Conservation (phyloP, 37 sponge, comb jelly and placozoan species). For the Oopsacas minuta region DNA sequence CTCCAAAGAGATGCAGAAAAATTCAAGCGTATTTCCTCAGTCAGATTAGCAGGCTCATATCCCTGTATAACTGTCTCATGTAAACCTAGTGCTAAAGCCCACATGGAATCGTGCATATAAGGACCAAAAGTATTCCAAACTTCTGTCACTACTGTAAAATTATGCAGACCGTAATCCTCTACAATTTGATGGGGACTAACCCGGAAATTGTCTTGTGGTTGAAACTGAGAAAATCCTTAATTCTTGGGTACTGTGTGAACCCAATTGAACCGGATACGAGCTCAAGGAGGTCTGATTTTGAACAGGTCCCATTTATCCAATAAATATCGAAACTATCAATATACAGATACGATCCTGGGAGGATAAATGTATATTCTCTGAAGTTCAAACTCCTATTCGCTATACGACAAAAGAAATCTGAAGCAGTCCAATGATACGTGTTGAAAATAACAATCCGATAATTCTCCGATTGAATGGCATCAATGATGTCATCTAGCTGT, state of each 20-base stretch:
- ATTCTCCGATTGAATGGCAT: background rate
- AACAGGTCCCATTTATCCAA: background rate
- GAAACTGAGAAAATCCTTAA: background rate
- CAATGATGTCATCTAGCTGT: background rate
- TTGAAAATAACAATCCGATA: background rate
- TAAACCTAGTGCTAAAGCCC: background rate
- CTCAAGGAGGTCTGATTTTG: background rate
- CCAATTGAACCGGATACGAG: background rate
- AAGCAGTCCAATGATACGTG: background rate
- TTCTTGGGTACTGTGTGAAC: background rate
- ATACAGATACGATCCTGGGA: background rate
- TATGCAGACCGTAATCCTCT: background rate
- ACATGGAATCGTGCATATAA: background rate
- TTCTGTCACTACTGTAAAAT: background rate
- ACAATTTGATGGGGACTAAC: background rate
- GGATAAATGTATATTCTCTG: background rate
- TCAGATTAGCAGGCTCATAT: background rate
- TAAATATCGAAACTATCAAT: background rate
- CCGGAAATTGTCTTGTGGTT: background rate
- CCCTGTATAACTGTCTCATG: background rate
- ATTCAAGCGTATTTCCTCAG: background rate
- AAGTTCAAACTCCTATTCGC: background rate
- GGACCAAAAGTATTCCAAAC: background rate
- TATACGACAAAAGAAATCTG: background rate
- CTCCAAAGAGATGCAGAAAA: background rate